Base-by-base conservation (phyloP, 2,888 invertebrate genomes). In the Cantharis lateralis region DNA sequence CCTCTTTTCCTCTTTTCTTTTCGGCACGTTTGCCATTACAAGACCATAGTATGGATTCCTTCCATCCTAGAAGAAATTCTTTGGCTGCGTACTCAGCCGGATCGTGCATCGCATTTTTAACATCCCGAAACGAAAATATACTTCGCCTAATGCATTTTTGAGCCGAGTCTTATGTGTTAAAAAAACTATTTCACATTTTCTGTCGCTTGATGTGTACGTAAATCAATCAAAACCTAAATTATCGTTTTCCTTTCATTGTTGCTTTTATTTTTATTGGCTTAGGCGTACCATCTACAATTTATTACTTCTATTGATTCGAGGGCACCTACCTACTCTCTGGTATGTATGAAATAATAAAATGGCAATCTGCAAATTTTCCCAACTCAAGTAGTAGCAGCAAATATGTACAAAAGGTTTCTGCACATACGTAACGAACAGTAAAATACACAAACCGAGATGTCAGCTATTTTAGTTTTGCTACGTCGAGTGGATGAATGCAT, bases 311-410 rank as follows among this genome's bases (percentile, higher is more conserved):
- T 76, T 63, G 76, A 70, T 68, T 28, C 48, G 48, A 7, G 48
- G 24, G 66, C 0, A 7, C 20, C 7, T 20, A 20, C 20, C 20
- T 20, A 20, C 20, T 28, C 74, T 32, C 68, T 68, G 15, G 62
- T 26, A 74, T 32, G 74, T 74, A 77, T 81, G 74, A 83, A 83
- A 83, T 83, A 83, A 84, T 84, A 84, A 84, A 84, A 83, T 81
- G 82, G 82, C 84, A 84, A 84, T 84, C 82, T 84, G 80, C 81
- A 83, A 83, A 84, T 83, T 80, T 81, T 82, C 78, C 75, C 78
- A 79, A 74, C 79, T 82, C 77, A 78, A 82, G 82, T 82, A 79
- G n/a, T 48, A 9, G 48, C 48, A n/a, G 80, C 80, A 81, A 81
- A 82, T 79, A 72, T 66, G 64, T 72, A 82, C 83, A 82, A 81